Evolutionary conservation across 2,888 invertebrate genomes (phyloP).

Genomic region (Nephrotoma appendiculata): DNA sequence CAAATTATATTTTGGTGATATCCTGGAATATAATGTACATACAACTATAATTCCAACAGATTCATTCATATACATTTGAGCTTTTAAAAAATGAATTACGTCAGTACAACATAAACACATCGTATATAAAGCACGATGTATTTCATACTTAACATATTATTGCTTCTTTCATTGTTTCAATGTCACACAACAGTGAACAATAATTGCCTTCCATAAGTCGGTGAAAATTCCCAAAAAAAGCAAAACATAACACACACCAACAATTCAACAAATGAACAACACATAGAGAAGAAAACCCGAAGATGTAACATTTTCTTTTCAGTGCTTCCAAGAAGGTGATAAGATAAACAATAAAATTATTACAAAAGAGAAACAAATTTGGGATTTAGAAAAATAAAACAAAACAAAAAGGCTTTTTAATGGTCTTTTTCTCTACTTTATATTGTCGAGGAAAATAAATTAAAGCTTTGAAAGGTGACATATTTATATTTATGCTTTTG

Average conservation of each 20-base stretch:
- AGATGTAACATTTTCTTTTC: neutral
- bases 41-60: no score
- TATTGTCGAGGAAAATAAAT: neutral
- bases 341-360: neutral
- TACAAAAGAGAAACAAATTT: neutral
- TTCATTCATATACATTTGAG: neutral
- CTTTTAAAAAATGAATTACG: neutral
- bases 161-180: neutral
- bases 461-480: neutral
- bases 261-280: neutral
- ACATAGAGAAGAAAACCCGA: neutral
- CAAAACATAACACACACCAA: neutral
- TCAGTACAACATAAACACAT: neutral
- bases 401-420: neutral
- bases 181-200: neutral
- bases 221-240: neutral
- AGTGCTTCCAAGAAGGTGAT: neutral
- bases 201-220: neutral
- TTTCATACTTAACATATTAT: neutral
- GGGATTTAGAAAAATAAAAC: neutral
- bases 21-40: no score
- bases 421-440: neutral
- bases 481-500: neutral
- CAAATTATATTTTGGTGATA: no score
- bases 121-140: neutral